phyloP scores from a whole-genome alignment of 1,140 invertebrate species.

The Apis cerana region DNA sequence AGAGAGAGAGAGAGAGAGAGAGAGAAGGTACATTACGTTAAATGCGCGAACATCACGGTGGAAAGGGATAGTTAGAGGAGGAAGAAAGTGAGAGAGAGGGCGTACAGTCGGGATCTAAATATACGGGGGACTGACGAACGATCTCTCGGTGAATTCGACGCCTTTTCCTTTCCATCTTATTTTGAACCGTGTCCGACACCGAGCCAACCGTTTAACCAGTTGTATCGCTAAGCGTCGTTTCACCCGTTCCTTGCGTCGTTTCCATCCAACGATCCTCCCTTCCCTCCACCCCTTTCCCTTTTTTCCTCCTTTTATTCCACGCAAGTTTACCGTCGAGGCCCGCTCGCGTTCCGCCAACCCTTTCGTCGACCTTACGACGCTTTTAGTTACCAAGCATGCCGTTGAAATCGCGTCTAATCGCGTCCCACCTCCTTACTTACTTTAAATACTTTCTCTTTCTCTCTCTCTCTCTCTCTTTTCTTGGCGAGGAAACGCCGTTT shows the following conservation, averaged over 20 bases:
- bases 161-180: constrained; percentile 48
- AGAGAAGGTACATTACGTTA: too few relatives aligned
- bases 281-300: not conserved
- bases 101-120: constrained; percentile 58
- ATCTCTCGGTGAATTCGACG: constrained; percentile 59
- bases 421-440: not conserved
- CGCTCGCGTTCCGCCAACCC: not conserved
- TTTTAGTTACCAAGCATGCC: constrained; percentile 22
- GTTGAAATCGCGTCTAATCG: constrained; percentile 13
- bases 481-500: not conserved
- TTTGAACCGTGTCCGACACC: constrained; percentile 43
- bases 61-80: not conserved
- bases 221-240: constrained; percentile 54
- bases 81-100: not conserved
- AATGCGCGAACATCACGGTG: not conserved
- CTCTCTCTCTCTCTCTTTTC: not conserved
- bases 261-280: constrained; percentile 18
- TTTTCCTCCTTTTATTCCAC: not conserved
- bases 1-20: not conserved
- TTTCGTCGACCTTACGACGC: constrained; percentile 25
- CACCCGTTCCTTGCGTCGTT: constrained; percentile 39
- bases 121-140: constrained; percentile 55
- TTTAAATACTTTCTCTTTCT: not conserved
- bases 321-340: constrained; percentile 21
- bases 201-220: constrained; percentile 43